Base-by-base conservation (phyloP, 2,888 invertebrate species). In the Diachrysia chrysitis region DNA sequence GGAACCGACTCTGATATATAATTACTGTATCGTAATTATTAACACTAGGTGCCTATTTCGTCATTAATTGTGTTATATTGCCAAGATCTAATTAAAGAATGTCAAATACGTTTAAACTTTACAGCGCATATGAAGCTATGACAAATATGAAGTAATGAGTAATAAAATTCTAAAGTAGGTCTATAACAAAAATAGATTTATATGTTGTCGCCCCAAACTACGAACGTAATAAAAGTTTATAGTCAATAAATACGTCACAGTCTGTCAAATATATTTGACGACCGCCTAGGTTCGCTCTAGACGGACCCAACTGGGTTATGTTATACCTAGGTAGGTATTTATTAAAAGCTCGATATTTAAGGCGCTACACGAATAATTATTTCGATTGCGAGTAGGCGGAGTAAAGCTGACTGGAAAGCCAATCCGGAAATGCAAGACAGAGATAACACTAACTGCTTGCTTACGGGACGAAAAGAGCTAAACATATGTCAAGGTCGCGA, bases 191-290 rank as follows among this genome's bases (percentile, higher is more conserved):
- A 25, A 42, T 46, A 25, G 42, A 58, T 42, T 23, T 59, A 29
- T 21, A 48, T 17, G 37, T 37, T 65, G 29, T 65, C 58, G 46
- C 48, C 54, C 53, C 23, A 6, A 63, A 65, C 71, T 63, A 82
- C 84, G 84, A 87, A 83, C 72, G 75, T 74, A 82, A 86, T 85
- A 87, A 89, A 81, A 85, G 78, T 83, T 87, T 89, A 91, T 87
- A 70, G 85, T 55, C 81, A 83, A 86, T 90, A 89, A 90, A 89
- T 83, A 75, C 81, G 78, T 81, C 81, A 76, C 80, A 82, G 79
- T 78, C 74, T 85, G 84, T 83, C 82, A 85, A 89, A 89, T 87
- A 85, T 83, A 84, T 81, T 82, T 86, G 76, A 82, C 69, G 72
- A 72, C 62, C 71, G 65, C 66, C 68, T 69, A 66, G 68, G 71